Conservation (phyloP, 2,113 vertebrate genomes). For the Naja naja region DNA sequence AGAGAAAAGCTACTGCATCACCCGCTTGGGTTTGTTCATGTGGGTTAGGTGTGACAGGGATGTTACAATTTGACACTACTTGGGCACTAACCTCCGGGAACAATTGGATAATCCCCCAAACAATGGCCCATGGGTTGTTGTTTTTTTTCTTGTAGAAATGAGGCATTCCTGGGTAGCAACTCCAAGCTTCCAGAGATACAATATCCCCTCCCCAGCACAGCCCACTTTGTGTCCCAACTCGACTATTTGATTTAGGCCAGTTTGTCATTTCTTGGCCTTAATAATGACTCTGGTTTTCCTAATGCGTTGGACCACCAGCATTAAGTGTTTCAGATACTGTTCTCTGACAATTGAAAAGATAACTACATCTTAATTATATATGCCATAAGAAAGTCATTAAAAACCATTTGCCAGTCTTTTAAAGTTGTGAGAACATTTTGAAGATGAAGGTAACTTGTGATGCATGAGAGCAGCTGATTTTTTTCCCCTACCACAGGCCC, state of each 20-base stretch:
- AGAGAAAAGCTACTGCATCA: background rate
- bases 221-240: background rate
- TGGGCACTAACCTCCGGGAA: background rate
- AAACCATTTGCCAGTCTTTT: background rate
- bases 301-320: background rate
- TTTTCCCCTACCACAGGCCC: background rate
- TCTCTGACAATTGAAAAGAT: background rate
- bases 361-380: background rate
- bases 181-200: background rate
- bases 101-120: background rate
- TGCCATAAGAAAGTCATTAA: background rate
- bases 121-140: background rate
- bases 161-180: background rate
- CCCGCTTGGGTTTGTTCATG: background rate
- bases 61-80: background rate
- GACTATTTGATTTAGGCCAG: background rate
- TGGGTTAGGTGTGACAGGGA: background rate
- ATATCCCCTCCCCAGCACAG: background rate
- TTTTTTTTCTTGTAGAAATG: background rate
- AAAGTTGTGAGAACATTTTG: background rate
- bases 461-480: background rate
- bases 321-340: background rate
- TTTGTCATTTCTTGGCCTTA: background rate
- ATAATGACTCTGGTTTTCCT: background rate
- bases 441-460: background rate